Conservation (phyloP, 2,888 invertebrate genomes). For the Anodontia alba region DNA sequence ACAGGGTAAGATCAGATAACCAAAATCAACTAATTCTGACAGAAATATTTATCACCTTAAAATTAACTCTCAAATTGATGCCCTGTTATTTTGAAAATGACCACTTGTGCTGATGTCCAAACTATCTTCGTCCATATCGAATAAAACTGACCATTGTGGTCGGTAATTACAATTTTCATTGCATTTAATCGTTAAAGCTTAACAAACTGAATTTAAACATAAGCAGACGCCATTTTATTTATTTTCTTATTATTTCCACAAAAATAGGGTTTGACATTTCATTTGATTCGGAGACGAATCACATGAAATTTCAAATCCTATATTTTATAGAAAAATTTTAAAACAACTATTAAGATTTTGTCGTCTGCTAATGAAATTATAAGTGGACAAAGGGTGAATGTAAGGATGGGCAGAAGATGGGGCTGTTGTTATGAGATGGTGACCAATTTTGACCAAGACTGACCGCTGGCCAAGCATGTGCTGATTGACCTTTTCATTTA, state of each 20-base stretch:
- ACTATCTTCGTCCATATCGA: constrained; percentile 51
- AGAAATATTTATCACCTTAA: constrained; percentile 67
- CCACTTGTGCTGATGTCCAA: constrained; percentile 50
- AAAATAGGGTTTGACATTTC: not conserved
- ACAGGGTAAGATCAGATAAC: constrained; percentile 20
- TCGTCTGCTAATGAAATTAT: too few relatives aligned
- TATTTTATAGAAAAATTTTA: too few relatives aligned
- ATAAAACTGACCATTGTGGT: constrained; percentile 64
- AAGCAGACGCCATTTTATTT: too few relatives aligned
- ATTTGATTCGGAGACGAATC: too few relatives aligned
- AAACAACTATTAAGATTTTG: too few relatives aligned
- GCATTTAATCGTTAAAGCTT: constrained; percentile 58
- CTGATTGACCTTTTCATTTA: constrained; percentile 52
- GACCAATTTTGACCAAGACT: constrained; percentile 17
- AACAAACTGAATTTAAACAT: too few relatives aligned
- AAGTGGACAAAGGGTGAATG: constrained; percentile 18
- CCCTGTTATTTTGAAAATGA: constrained; percentile 61
- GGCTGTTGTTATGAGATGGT: constrained; percentile 38
- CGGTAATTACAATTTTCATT: constrained; percentile 68
- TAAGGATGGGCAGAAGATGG: constrained; percentile 58
- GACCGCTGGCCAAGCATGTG: constrained; percentile 39
- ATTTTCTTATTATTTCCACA: too few relatives aligned
- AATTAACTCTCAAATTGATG: constrained; percentile 59
- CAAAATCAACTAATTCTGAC: constrained; percentile 35
- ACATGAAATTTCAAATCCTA: too few relatives aligned